These are phyloP conservation scores for Euphysa ruthae DNA, from an alignment of 30 jellyfish, hydroid and myxozoan species.

Conservation along the genomic window DNA sequence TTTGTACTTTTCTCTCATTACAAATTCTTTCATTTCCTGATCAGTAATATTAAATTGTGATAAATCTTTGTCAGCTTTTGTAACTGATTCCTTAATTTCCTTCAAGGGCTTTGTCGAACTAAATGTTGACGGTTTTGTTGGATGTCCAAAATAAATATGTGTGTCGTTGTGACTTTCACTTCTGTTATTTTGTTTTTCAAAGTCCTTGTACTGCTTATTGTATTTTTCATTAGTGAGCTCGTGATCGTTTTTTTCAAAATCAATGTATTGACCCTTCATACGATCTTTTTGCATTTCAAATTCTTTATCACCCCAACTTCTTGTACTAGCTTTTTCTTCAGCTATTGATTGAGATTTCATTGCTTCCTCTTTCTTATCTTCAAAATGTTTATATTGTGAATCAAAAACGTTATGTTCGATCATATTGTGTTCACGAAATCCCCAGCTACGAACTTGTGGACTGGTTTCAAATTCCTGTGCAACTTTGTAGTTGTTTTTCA, in stretches of 20 bases:
- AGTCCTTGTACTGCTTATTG: constrained; percentile 17
- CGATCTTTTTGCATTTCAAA: constrained; percentile 10
- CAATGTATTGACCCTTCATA: constrained; percentile 13
- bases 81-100: too few species aligned
- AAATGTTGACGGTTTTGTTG: background rate
- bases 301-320: constrained; percentile 27
- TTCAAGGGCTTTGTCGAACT: too few species aligned
- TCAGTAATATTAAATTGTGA: too few species aligned
- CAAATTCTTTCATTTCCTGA: too few species aligned
- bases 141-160: too few species aligned
- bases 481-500: constrained; percentile 11
- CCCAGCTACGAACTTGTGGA: constrained; percentile 38
- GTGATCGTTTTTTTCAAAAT: constrained; percentile 20
- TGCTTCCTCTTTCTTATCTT: background rate
- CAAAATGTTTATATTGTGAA: constrained; percentile 4
- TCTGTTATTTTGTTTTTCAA: constrained; percentile 1
- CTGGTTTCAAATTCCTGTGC: constrained; percentile 23
- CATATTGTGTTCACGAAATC: constrained; percentile 12
- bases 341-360: background rate
- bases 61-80: too few species aligned
- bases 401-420: constrained; percentile 7
- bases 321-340: background rate
- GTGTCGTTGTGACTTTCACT: too few species aligned
- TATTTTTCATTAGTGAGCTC: background rate
- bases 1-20: too few species aligned